phyloP scores from a whole-genome alignment of 2,113 vertebrate species.

The Typhlomys cinereus region DNA sequence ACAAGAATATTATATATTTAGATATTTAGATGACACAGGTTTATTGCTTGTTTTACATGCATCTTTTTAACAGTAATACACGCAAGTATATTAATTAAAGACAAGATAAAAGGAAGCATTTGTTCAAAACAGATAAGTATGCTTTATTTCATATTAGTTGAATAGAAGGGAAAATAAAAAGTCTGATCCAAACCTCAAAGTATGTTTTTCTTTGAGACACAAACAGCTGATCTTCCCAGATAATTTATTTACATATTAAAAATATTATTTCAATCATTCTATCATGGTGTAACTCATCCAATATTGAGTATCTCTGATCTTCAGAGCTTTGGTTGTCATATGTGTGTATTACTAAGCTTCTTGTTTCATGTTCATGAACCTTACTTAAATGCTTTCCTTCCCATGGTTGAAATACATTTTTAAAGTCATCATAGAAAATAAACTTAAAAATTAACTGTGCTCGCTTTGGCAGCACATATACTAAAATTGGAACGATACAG shows the following conservation, averaged over 20 bases:
- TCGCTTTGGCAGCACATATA: too few relatives aligned
- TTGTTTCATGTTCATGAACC: background rate
- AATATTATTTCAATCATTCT: background rate
- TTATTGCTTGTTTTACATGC: background rate
- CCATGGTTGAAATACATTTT: background rate
- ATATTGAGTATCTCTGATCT: background rate
- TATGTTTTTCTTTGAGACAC: slow-evolving; percentile 1
- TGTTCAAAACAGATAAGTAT: too few relatives aligned
- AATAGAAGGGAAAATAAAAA: background rate
- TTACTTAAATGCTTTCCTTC: slow-evolving; percentile 12
- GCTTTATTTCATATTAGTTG: too few relatives aligned
- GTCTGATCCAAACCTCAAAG: background rate
- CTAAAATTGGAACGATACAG: too few relatives aligned
- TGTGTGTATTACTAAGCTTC: background rate
- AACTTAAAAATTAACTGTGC: too few relatives aligned
- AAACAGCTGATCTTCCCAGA: background rate
- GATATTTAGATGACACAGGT: background rate
- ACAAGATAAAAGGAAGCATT: too few relatives aligned
- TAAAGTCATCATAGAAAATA: slow-evolving; percentile 13
- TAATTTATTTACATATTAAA: background rate
- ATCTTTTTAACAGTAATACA: background rate
- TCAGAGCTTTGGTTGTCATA: background rate
- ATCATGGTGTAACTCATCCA: background rate
- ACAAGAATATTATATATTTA: too few relatives aligned
- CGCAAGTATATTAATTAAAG: background rate